Evolutionary conservation across 2,113 vertebrate genomes (phyloP).

Genomic region (Pleuronectes platessa): DNA sequence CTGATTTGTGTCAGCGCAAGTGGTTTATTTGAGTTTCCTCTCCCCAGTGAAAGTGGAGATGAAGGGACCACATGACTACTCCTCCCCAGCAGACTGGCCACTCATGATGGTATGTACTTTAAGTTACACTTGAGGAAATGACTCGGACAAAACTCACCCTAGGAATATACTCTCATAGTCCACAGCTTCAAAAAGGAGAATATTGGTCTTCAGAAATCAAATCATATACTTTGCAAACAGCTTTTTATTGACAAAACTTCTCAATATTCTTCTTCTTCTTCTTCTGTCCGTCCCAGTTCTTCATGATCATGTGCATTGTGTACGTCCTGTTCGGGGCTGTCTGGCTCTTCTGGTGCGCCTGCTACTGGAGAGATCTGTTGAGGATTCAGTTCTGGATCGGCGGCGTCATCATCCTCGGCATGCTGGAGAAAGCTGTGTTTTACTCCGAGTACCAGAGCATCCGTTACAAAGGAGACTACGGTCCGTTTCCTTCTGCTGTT

Average conservation of each 20-base stretch:
- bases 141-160: background rate
- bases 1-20: background rate
- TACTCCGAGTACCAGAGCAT: constrained; percentile 96
- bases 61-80: constrained; percentile 92
- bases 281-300: constrained; percentile 84
- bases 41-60: constrained; percentile 91
- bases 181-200: background rate
- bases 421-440: constrained; percentile 97
- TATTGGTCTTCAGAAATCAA: background rate
- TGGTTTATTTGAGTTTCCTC: background rate
- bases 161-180: too few species aligned
- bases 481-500: constrained; percentile 69
- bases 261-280: too few species aligned
- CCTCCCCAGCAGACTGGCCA: constrained; percentile 94
- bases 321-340: constrained; percentile 93
- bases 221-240: too few species aligned
- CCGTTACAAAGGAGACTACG: constrained; percentile 90
- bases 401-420: constrained; percentile 93
- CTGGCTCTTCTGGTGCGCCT: constrained; percentile 94
- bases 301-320: constrained; percentile 96
- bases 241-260: background rate
- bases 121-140: background rate
- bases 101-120: constrained; percentile 90
- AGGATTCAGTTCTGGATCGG: constrained; percentile 98
- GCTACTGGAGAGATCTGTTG: constrained; percentile 93